Evolutionary conservation across 2,113 vertebrate species (phyloP), one percentile per base, ranked within the genome.

Genomic region (Oenanthe oenanthe): DNA sequence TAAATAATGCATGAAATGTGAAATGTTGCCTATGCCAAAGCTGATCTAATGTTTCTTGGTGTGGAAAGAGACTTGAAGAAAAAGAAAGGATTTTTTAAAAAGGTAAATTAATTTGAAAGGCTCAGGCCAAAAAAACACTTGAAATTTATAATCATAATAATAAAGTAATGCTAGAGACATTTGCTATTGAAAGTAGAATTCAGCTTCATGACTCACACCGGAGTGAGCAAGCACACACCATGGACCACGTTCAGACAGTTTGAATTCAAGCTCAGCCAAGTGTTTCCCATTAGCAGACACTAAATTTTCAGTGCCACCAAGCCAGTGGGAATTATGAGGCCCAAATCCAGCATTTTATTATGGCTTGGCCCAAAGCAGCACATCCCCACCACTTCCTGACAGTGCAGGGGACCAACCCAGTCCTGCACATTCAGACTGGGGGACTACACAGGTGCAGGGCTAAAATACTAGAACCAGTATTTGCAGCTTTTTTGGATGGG

Each of bases 1-100:
- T 88, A 95, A 95, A 94, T 88, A 95, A 97, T 62, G 88, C 85
- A 93, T 76, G 82, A 93, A 95, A 93, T 34, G 67, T 54, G 78
- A 88, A 88, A 90, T 6, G 8, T 25, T 85, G 86, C 71, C 88
- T 85, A 38, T 70, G 90, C 93, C 93, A 94, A 93, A 90, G 50
- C 63, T 90, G 88, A 95, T 70, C 88, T 95, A 79, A 92, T 66
- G 75, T 80, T 92, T 73, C 85, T 53, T 42, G 25, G 50, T 80
- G 71, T 54, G 56, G 58, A 93, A 96, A 89, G 24, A 62, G 29
- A 83, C 42, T 82, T 68, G 5, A 78, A 68, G 50, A 88, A 81
- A 38, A 76, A 71, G 26, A 91, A 87, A 63, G 12, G 7, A 88
- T 48, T 50, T 20, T 48, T 50, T 20, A 34, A 70, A 53, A 88